Percentiles rank a stretch among this genome's conserved stretches.
Conservation (phyloP, 1,140 invertebrate species). For the Nasonia longicornis region DNA sequence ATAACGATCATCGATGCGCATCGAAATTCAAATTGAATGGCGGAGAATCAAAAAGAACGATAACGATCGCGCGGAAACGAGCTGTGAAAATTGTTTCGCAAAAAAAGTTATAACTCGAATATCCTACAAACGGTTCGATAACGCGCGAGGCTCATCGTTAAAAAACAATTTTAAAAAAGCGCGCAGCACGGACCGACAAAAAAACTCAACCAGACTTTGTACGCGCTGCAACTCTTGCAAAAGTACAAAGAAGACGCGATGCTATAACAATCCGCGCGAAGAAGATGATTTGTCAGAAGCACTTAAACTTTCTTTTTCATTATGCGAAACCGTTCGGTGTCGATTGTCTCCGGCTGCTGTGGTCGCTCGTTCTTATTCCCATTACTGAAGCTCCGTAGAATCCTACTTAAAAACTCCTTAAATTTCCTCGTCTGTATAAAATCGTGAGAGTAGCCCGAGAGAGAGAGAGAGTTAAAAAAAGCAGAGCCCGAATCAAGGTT, state of each 20-base stretch:
- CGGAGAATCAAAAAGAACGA: neutral
- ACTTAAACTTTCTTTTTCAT: constrained; percentile 22
- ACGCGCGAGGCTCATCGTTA: neutral
- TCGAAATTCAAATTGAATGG: neutral
- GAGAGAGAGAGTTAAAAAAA: neutral
- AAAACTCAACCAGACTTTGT: neutral
- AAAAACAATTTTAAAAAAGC: neutral
- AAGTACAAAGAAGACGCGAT: neutral
- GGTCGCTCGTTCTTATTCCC: constrained; percentile 15
- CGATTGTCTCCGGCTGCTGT: neutral
- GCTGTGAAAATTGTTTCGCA: neutral
- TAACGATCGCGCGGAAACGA: neutral
- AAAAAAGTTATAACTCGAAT: neutral
- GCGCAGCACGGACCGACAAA: neutral
- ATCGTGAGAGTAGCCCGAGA: neutral
- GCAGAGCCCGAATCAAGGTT: neutral
- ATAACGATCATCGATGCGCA: no score
- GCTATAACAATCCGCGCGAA: neutral
- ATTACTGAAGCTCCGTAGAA: constrained; percentile 5
- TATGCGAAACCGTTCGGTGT: constrained; percentile 4
- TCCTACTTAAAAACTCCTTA: constrained; percentile 25
- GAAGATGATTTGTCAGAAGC: constrained; percentile 13
- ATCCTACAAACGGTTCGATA: neutral
- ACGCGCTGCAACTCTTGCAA: neutral
- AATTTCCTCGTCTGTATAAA: constrained; percentile 14